Conservation (phyloP, 2,113 vertebrate species). For the Brachirus orientalis region DNA sequence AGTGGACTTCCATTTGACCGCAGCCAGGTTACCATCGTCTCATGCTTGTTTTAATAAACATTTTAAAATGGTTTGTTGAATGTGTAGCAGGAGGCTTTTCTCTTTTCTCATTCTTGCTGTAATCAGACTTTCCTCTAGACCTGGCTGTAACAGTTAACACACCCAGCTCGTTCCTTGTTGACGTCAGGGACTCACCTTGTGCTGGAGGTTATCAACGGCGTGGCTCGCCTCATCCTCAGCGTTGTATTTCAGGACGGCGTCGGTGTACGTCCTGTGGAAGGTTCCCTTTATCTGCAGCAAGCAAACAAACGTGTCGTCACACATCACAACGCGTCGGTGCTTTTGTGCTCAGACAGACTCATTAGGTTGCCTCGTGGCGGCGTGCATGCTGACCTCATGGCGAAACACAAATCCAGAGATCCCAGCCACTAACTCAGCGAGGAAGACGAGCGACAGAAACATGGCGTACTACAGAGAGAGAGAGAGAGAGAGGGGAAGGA, state of each 20-base stretch:
- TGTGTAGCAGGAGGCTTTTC: too few relatives aligned
- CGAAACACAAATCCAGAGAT: constrained; percentile 99
- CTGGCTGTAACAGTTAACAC: too few relatives aligned
- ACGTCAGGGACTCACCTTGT: constrained; percentile 83
- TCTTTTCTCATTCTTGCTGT: too few relatives aligned
- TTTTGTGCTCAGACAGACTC: neutral
- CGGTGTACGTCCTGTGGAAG: constrained; percentile 93
- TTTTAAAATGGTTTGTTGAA: too few relatives aligned
- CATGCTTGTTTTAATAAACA: too few relatives aligned
- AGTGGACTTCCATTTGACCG: too few relatives aligned
- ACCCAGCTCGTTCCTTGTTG: too few relatives aligned
- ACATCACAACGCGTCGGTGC: too few relatives aligned
- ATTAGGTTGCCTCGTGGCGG: neutral
- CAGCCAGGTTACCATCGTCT: too few relatives aligned
- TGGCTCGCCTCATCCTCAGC: constrained; percentile 91
- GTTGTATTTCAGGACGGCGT: constrained; percentile 95
- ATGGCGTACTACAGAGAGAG: constrained; percentile 91
- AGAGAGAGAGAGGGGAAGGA: constrained; percentile 14
- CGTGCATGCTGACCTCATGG: constrained; percentile 89
- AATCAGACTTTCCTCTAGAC: too few relatives aligned
- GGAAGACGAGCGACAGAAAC: constrained; percentile 98
- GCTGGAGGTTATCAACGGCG: constrained; percentile 94
- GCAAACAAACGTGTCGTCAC: constrained; percentile 5
- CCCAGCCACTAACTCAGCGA: constrained; percentile 96
- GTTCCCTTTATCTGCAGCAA: constrained; percentile 92